These are phyloP conservation scores for Apteryx owenii DNA, from an alignment of 2,113 vertebrate genomes.

Conservation along the genomic window DNA sequence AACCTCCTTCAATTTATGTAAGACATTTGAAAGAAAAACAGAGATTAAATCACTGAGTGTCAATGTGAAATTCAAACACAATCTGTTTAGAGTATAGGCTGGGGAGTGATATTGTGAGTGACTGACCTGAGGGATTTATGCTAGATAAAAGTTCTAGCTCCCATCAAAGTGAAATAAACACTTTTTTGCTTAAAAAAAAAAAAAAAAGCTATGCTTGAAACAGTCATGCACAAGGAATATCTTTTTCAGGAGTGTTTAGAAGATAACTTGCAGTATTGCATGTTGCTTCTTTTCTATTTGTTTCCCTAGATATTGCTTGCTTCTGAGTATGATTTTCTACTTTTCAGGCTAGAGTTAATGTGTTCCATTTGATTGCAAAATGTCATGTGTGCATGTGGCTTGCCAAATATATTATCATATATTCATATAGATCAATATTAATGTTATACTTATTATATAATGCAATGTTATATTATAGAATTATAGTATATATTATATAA, in stretches of 20 bases:
- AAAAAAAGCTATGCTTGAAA: not conserved
- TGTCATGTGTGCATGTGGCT: not conserved
- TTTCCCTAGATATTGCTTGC: not conserved
- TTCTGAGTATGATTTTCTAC: not conserved
- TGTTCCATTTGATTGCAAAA: not conserved
- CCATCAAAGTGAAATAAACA: not conserved
- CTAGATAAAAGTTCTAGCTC: not conserved
- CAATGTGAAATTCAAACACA: not conserved
- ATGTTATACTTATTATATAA: not conserved
- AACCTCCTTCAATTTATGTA: not conserved
- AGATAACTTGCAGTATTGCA: not conserved
- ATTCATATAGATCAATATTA: not conserved
- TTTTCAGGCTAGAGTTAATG: not conserved
- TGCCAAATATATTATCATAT: not conserved
- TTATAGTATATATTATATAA: not conserved
- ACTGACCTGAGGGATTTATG: not conserved
- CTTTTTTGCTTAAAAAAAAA: not conserved
- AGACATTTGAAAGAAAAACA: not conserved
- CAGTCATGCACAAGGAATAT: not conserved
- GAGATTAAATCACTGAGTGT: not conserved
- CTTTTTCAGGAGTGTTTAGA: not conserved
- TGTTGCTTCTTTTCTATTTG: not conserved
- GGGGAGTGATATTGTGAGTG: not conserved
- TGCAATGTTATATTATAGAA: not conserved
- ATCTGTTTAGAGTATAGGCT: not conserved